Evolutionary conservation across 1,140 invertebrate genomes (phyloP), one percentile per base, ranked within the genome.

Genomic region (Anastrepha obliqua): DNA sequence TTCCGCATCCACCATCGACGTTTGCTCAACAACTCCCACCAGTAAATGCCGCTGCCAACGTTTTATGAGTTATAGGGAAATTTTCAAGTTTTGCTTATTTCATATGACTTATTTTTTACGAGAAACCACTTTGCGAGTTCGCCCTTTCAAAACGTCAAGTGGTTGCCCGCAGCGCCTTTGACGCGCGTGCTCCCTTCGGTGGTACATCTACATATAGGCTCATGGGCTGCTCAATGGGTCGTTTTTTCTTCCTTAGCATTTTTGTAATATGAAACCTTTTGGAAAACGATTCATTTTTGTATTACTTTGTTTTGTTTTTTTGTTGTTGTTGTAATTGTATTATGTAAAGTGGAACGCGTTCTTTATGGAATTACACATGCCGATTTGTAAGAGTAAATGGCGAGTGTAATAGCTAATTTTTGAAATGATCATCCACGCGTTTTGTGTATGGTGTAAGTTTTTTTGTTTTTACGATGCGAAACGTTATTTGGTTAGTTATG

Each of bases 31-130:
- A 58, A 42, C 51, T 20, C 15, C 47, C 44, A 81, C n/a, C 44
- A 13, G 20, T 51, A 44, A 11, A 55, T 29, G 74, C 59, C 85
- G 5, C 11, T 65, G 9, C 62, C 11, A 15, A 51, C 59, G 20
- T 74, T 74, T 88, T 70, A 88, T 90, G 91, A 91, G 89, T 92
- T 92, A 91, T 90, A 87, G 89, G 90, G 91, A 92, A 92, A 55
- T 85, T 85, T 44, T 88, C 11, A 39, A 87, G 64, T 87, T 65
- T 87, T 47, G 42, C 74, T 90, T 4, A 17, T 62, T 62, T 62
- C 4, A 17, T 62, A 15, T 67, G 6, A 29, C 11, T 62, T 62
- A 17, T 15, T 20, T 20, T 58, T 81, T 55, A n/a, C 42, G n/a
- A n/a, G 74, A 74, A 90, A 87, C 62, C 70, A 86, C 86, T 86